Evolutionary conservation across 2,113 vertebrate genomes (phyloP).

Genomic region (Ovibos moschatus): DNA sequence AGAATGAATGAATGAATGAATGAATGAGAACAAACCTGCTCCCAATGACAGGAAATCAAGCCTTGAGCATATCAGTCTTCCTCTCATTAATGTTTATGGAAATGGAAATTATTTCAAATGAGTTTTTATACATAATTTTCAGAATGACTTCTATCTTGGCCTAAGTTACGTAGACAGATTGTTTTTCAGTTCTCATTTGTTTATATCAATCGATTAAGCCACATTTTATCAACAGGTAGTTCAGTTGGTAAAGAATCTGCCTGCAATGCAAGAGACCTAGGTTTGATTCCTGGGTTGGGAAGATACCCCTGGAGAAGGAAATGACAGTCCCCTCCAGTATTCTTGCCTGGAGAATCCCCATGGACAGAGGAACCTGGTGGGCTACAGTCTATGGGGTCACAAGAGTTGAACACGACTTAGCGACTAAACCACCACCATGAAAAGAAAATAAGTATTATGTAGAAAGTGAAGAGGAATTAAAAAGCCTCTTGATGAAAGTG

Average conservation of each 20-base stretch:
- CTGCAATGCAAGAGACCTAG: background rate
- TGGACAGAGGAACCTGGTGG: background rate
- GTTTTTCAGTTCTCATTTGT: conserved; percentile 2
- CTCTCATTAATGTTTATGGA: background rate
- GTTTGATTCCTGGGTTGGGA: background rate
- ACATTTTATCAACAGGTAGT: background rate
- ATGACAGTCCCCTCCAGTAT: background rate
- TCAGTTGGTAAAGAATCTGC: background rate
- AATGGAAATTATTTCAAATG: background rate
- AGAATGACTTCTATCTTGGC: background rate
- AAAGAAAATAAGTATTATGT: background rate
- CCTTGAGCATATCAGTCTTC: background rate
- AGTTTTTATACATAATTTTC: background rate
- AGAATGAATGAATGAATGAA: background rate
- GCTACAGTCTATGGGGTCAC: background rate
- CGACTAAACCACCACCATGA: background rate
- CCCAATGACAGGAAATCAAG: background rate
- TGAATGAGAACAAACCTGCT: background rate
- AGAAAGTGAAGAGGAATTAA: background rate
- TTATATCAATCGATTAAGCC: background rate
- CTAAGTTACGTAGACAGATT: background rate
- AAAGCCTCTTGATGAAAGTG: no score
- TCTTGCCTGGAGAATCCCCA: background rate
- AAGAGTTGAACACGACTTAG: background rate
- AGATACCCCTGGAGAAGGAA: background rate